These are phyloP conservation scores for Crambe crambe DNA, from an alignment of 37 sponge, comb jelly and placozoan species.

Conservation along the genomic window DNA sequence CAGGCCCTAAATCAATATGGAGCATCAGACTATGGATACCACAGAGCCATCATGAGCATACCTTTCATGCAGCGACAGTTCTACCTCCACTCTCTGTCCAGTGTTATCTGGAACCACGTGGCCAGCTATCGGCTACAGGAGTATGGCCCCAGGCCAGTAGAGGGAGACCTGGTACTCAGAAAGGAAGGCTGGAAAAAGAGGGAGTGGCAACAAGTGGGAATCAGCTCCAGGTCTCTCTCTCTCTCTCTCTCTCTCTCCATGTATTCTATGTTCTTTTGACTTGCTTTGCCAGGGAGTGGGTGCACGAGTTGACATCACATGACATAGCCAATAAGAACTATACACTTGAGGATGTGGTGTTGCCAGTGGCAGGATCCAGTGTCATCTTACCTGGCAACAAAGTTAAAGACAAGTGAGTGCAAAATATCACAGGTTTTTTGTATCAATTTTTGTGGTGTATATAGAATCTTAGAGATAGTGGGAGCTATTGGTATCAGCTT, in stretches of 20 bases:
- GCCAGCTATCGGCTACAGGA: slow-evolving; percentile 31
- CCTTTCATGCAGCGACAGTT: slow-evolving; percentile 36
- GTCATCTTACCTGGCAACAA: slow-evolving; percentile 42
- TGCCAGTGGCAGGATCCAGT: slow-evolving; percentile 42
- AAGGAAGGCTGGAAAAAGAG: not conserved
- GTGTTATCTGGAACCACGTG: slow-evolving; percentile 66
- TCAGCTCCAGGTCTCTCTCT: too few species aligned
- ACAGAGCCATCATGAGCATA: slow-evolving; percentile 27
- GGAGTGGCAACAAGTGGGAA: too few species aligned
- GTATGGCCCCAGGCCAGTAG: slow-evolving; percentile 55
- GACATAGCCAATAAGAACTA: slow-evolving; percentile 10
- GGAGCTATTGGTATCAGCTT: slow-evolving; percentile 20
- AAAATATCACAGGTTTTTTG: not conserved
- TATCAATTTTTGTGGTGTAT: not conserved
- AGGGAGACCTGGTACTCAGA: slow-evolving; percentile 57
- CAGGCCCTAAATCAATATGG: slow-evolving; percentile 22
- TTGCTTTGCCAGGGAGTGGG: not conserved
- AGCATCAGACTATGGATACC: slow-evolving; percentile 35
- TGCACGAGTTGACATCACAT: not conserved
- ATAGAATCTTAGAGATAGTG: slow-evolving; percentile 25
- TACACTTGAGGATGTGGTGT: slow-evolving; percentile 54
- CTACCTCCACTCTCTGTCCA: slow-evolving; percentile 37
- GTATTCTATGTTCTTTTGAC: too few species aligned
- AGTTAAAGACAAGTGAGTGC: slow-evolving; percentile 37
- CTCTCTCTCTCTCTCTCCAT: too few species aligned